These are phyloP conservation scores for Psococerastis gibbosa DNA, from an alignment of 2,888 invertebrate species.

Conservation along the genomic window DNA sequence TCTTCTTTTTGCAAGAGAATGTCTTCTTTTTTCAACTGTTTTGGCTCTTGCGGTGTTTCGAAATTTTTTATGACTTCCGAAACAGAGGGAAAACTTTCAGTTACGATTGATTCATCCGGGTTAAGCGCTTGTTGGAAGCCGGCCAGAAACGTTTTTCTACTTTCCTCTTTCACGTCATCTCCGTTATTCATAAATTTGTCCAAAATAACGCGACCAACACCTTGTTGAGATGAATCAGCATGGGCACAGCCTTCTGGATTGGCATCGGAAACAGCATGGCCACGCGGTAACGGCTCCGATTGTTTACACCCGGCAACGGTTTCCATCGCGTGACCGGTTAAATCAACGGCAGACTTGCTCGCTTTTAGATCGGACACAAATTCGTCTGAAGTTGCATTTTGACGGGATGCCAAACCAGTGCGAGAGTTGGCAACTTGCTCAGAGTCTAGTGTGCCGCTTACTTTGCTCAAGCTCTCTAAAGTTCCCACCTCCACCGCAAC, in stretches of 20 bases:
- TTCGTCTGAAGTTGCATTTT: constrained; percentile 9
- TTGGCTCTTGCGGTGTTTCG: background rate
- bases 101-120: constrained; percentile 5
- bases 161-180: background rate
- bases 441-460: background rate
- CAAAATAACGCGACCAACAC: background rate
- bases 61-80: background rate
- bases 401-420: background rate
- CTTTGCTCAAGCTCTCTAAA: background rate
- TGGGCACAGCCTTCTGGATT: background rate
- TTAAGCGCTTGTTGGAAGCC: too few species aligned
- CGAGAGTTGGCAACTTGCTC: background rate
- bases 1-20: constrained; percentile 5
- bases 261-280: background rate
- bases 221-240: background rate
- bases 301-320: background rate
- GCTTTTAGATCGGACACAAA: background rate
- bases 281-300: background rate
- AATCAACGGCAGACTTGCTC: background rate
- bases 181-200: background rate
- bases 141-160: background rate
- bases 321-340: background rate
- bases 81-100: background rate
- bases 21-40: constrained; percentile 6
- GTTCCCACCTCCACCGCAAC: background rate